A percentile compares a stretch with the other conserved stretches of the same genome.
Evolutionary conservation across 2,113 vertebrate genomes (phyloP).

Genomic region (Gymnobelideus leadbeateri): DNA sequence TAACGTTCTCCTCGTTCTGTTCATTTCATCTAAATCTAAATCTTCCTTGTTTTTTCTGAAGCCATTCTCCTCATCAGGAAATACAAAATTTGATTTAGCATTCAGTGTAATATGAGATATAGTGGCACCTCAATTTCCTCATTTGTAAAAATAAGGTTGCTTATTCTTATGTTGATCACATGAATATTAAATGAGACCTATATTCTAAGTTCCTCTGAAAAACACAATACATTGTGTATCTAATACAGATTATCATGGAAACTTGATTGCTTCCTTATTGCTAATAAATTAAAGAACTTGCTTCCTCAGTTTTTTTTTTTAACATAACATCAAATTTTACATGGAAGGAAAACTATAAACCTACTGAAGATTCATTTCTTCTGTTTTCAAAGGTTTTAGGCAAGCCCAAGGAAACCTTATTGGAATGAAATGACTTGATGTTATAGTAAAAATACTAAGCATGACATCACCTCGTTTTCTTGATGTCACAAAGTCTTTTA

Average conservation of each 20-base stretch:
- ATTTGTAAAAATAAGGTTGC: background rate
- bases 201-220: constrained; percentile 1
- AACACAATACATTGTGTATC: background rate
- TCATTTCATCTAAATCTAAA: background rate
- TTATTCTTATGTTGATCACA: background rate
- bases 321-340: background rate
- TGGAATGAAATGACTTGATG: constrained; percentile 21
- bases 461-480: constrained; percentile 34
- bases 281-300: background rate
- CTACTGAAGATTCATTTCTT: background rate
- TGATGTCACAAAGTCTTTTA: background rate
- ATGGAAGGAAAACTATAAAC: background rate
- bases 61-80: background rate
- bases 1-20: background rate
- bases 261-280: constrained; percentile 36
- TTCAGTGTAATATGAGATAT: background rate
- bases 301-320: background rate
- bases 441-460: constrained; percentile 4
- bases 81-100: background rate
- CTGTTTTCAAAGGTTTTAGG: background rate
- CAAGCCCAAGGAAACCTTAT: background rate
- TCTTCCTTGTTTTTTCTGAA: background rate
- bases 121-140: background rate
- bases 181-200: constrained; percentile 10
- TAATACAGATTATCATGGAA: constrained; percentile 6